Base-by-base conservation (phyloP, 2,888 invertebrate genomes). In the Tineola bisselliella region DNA sequence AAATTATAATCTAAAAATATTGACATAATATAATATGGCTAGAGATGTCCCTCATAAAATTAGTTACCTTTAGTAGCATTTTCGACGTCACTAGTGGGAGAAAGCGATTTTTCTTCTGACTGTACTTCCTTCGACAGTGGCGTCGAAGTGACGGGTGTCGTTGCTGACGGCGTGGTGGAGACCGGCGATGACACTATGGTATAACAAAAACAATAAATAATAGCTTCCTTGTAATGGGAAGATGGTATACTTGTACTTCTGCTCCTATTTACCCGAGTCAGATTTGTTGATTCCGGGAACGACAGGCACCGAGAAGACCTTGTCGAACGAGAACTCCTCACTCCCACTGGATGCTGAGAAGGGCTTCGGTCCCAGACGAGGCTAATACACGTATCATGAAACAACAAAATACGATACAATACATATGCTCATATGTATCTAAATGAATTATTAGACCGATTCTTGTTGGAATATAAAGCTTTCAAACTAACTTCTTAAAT, bases 301-400 rank as follows among this genome's bases (percentile, higher is more conserved):
- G 1, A 91, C 87, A 0, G 94, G 94, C 8, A 94, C 94, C 0
- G 92, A 92, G 76, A 94, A 94, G 19, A 94, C 93, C 73, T 93
- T 93, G 74, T 93, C 93, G 70, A 94, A 94, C 0, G 91, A 92
- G 69, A 94, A 93, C 67, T 93, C 92, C 62, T 92, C 93, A 68
- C 88, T 90, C 63, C 90, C 88, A 4, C 92, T 89, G 33, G 93
- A 91, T 48, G 94, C 92, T 8, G 94, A 93, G 76, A 95, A 95
- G 25, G 94, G 94, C 75, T 94, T 95, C 44, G 95, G 95, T 1
- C 95, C 95, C 57, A 95, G 88, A 19, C 94, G 91, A 54, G 94
- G 94, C 95, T 95, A 84, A 13, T 15, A 59, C 44, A 61, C 56
- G 25, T 54, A 61, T 64, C 13, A 15, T n/a, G 25, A 25, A 25